Base-by-base conservation (phyloP, 2,888 invertebrate species). In the Scrobipalpa costella region DNA sequence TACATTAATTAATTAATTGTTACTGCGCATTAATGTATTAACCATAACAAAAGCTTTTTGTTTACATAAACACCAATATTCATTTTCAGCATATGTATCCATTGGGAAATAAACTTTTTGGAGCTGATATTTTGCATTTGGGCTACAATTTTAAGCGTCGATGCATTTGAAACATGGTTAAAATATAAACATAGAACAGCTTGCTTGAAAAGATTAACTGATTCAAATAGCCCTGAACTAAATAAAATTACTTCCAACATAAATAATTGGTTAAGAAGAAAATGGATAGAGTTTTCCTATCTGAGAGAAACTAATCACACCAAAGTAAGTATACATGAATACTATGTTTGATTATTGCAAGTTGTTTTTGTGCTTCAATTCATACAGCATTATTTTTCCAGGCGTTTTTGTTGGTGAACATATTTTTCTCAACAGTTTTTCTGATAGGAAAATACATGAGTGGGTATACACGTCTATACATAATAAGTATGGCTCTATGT, bases 101-200 rank as follows among this genome's bases (percentile, higher is more conserved):
- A 84, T 70, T 78, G 74, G 63, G 79, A 89, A 77, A 73, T 89
- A 33, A 84, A 79, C 68, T 71, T 86, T 58, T 69, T 88, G 66
- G 80, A 85, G 77, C 81, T 87, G 63, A 50, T 81, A 44, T 75
- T 85, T 66, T 79, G 78, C 67, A 67, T 81, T 64, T 75, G 72
- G 63, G 73, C 83, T 66, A 68, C 77, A 66, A 67, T 80, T 63
- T 61, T 87, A 50, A 71, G 69, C 65, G 72, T 84, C 71, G 90
- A 91, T 77, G 86, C 84, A 67, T 80, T 90, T 71, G 90, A 91
- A 73, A 70, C 80, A 63, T 91, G 90, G 90, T 74, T 91, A 38
- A 88, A 83, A 77, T 75, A 84, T 71, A 90, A 90, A 77, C 90
- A 88, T 68, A 86, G 90, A 72, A 88, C 83, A 63, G 72, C 79